These are phyloP conservation scores for Pristionchus maxplancki DNA, from an alignment of 2,888 invertebrate species.

Conservation along the genomic window DNA sequence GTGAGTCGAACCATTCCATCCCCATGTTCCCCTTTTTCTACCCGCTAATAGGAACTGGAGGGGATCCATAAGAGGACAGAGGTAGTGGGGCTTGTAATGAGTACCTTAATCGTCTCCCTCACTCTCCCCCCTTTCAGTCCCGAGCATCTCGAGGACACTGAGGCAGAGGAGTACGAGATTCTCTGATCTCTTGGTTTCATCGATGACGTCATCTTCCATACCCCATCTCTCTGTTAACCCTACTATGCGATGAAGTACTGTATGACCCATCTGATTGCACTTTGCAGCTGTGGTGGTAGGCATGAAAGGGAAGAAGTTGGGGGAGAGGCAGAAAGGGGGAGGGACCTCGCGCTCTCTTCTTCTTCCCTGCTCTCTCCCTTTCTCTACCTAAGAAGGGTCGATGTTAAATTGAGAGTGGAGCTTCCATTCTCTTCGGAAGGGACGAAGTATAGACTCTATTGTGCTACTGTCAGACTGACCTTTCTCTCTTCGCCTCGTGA, in stretches of 20 bases:
- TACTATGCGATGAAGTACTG: not conserved
- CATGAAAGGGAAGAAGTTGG: not conserved
- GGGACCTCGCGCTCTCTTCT: not conserved
- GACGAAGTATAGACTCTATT: not conserved
- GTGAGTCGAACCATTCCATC: no score
- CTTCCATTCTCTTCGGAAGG: not conserved
- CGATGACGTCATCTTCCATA: not conserved
- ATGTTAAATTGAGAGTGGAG: not conserved
- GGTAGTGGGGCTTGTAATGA: no score
- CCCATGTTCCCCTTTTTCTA: no score
- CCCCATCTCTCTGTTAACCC: not conserved
- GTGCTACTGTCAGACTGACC: no score
- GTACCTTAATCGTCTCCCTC: no score
- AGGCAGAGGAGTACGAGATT: not conserved
- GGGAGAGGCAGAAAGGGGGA: not conserved
- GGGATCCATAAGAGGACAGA: no score
- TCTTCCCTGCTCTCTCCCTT: not conserved
- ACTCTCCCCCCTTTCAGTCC: constrained; percentile 1
- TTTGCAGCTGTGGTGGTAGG: not conserved
- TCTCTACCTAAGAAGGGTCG: not conserved
- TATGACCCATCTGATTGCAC: not conserved
- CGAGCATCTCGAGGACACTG: not conserved
- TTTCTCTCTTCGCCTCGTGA: no score
- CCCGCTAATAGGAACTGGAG: no score
- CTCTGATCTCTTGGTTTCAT: not conserved